phyloP scores from a whole-genome alignment of 2,888 invertebrate genomes.

The Volucella inanis region DNA sequence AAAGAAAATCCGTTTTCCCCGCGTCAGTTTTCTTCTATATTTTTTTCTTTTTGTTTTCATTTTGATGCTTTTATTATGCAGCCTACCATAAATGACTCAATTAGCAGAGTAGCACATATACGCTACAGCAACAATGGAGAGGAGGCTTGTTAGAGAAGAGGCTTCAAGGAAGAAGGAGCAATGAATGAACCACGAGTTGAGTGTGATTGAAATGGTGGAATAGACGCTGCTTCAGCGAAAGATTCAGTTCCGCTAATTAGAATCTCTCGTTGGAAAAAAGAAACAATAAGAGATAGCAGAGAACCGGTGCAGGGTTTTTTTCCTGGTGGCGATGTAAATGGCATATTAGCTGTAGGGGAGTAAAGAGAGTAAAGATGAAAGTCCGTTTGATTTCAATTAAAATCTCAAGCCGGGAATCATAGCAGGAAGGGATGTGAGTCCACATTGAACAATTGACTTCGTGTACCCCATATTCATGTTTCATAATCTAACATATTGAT shows the following conservation, averaged over 20 bases:
- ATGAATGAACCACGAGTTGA: conserved; percentile 67
- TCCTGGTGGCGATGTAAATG: too few species aligned
- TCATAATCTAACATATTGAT: too few species aligned
- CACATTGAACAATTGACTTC: too few species aligned
- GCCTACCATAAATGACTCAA: conserved; percentile 72
- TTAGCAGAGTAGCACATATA: conserved; percentile 69
- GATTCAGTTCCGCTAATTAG: conserved; percentile 71
- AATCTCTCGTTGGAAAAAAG: conserved; percentile 41
- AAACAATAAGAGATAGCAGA: too few species aligned
- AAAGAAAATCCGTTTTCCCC: conserved; percentile 32
- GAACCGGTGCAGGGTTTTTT: too few species aligned
- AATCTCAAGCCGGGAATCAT: too few species aligned
- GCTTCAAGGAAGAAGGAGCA: too few species aligned
- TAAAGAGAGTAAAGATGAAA: too few species aligned
- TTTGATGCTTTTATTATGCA: conserved; percentile 29
- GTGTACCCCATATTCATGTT: too few species aligned
- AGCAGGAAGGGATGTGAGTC: too few species aligned
- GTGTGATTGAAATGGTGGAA: conserved; percentile 38
- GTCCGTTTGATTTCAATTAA: too few species aligned
- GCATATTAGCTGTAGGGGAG: too few species aligned
- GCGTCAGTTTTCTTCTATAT: neutral
- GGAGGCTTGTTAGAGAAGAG: conserved; percentile 13
- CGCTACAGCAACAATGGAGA: conserved; percentile 37
- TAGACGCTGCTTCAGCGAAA: conserved; percentile 27
- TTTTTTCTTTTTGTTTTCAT: neutral